Base-by-base conservation (phyloP, 2,113 vertebrate genomes). In the Myrmophylax atrothorax region DNA sequence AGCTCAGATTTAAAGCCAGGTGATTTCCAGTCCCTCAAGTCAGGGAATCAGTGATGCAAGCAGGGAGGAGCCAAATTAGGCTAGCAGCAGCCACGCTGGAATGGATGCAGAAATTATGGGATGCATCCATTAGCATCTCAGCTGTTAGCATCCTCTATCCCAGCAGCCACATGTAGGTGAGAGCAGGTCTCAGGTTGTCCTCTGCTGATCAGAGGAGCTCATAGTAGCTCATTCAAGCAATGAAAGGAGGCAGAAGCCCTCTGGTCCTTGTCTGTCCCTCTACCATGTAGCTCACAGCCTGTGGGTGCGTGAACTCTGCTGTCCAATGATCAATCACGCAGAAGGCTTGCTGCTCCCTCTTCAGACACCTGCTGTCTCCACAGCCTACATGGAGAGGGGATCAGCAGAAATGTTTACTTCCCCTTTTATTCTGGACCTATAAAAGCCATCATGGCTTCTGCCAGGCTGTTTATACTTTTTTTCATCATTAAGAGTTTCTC, bases 291-390 rank as follows among this genome's bases (percentile, higher is more conserved):
- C 6, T 37, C 47, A 10, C 20, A 47, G 53, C 5, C 29, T 2
- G 3, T 33, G 66, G 11, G 10, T 2, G 6, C 18, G 26, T 35
- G 47, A 49, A n/a, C 16, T 89, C 18, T 0, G 0, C 16, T 44
- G 59, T n/a, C n/a, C 28, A 17, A 9, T 42, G 63, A 25, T 16
- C 6, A 10, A 5, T 35, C 3, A 10, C 64, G 74, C 17, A 31
- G 35, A 12, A 42, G 40, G 25, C 66, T 56, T 3, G 1, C 56
- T 70, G 44, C 25, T 13, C 24, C 46, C 26, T 37, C 40, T 46
- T 56, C 63, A 69, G 33, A 16, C 0, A 18, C 35, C 23, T 86
- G 44, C 38, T 33, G 14, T 40, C n/a, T 38, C 40, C 13, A 14
- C 11, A 52, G 60, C 28, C 46, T 94, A 49, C 24, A 17, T 13